Evolutionary conservation across 37 sponge, comb jelly and placozoan species (phyloP), one percentile per base, ranked within the genome.

Genomic region (Oscarella lobularis): DNA sequence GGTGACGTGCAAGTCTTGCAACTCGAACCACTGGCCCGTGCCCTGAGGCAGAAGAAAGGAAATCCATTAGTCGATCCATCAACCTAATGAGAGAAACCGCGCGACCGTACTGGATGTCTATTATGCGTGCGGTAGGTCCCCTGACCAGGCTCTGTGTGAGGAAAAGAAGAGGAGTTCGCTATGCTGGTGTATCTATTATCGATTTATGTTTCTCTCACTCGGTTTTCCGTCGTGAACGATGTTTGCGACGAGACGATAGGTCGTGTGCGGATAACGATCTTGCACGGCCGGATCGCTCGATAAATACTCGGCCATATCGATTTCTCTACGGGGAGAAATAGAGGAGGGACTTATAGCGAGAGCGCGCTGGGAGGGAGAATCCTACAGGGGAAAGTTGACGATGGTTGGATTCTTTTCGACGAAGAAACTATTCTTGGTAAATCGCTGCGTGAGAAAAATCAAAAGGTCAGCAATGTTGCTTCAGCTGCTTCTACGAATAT

Each of bases 341-440:
- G 4, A 4, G 6, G 29, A 20, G 4, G 33, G 5, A 68, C 71
- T 34, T 35, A 68, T 35, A 68, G 4, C 71, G 31, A 14, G 29
- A 68, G 35, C 33, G 60, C 20, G 20, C 60, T 27, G 20, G 9
- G 71, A 4, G 3, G 1, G 2, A 1, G 68, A 83, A 86, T 40
- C 89, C 84, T 87, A 85, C 73, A 94, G 83, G 38, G 99, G 99
- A 69, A 98, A 98, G 75, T 98, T 98, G 66, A 98, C 99, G 69
- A 98, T 98, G 4, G 99, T 98, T 14, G 89, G 95, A 40, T 98
- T 98, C 80, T 98, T 98, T 76, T 98, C 99, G 30, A 94, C 68
- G 73, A 82, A 98, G 78, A 98, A 98, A 30, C 88, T 87, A 77
- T 98, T 98, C 41, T 90, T 94, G 4, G 95, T 98, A 67, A 98